phyloP scores from a whole-genome alignment of 2,797 vertebrate genomes.

The Myiothlypis chrysogaster region DNA sequence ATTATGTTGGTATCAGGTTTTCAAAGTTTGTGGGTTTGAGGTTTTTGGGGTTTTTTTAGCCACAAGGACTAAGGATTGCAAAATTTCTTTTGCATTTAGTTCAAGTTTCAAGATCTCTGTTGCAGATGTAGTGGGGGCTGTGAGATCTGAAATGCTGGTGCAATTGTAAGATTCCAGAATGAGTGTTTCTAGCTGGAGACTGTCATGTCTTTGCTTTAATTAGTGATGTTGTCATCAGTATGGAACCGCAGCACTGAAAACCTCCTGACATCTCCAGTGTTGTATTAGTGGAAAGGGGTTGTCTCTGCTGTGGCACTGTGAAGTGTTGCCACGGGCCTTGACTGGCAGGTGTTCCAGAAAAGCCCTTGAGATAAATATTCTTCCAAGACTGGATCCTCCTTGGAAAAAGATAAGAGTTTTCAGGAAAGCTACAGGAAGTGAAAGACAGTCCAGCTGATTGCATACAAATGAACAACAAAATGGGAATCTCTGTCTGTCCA shows the following conservation, averaged over 20 bases:
- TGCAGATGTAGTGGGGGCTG: fast-evolving
- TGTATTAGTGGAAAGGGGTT: not conserved
- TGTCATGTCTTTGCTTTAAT: not conserved
- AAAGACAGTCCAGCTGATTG: not conserved
- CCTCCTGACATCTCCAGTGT: not conserved
- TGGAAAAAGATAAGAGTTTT: not conserved
- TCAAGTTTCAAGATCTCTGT: not conserved
- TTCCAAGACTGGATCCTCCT: not conserved
- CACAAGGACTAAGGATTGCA: not conserved
- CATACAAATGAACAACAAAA: not conserved
- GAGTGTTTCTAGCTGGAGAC: not conserved
- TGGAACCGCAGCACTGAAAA: not conserved
- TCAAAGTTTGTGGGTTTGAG: fast-evolving
- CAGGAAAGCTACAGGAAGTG: not conserved
- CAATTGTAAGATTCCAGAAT: not conserved
- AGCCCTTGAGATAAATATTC: not conserved
- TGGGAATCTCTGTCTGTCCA: not conserved
- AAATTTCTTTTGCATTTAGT: not conserved
- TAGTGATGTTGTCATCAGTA: not conserved
- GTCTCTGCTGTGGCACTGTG: not conserved
- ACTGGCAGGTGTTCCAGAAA: not conserved
- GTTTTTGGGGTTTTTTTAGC: not conserved
- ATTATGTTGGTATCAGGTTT: not conserved
- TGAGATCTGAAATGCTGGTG: not conserved
- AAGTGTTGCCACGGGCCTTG: not conserved